phyloP scores from a whole-genome alignment of 2,888 invertebrate genomes.

The Dexiosoma caninum region DNA sequence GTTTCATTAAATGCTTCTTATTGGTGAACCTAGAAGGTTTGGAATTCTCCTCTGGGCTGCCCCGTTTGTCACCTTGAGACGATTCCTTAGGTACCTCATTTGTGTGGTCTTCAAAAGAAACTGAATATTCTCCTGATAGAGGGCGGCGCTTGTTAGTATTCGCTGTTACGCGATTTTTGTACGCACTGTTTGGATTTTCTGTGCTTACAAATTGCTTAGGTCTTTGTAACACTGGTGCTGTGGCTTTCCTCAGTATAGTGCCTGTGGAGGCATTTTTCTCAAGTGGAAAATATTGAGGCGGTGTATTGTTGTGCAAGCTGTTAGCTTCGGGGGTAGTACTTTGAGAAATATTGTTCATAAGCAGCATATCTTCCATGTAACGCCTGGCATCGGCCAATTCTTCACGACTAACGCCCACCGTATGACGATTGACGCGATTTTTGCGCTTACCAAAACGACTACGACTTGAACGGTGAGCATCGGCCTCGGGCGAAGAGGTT shows the following conservation, averaged over 20 bases:
- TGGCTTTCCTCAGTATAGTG: constrained; percentile 68
- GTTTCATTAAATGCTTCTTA: constrained; percentile 88
- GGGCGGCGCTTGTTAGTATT: constrained; percentile 65
- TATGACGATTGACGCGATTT: constrained; percentile 85
- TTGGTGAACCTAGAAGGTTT: constrained; percentile 74
- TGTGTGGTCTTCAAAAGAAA: constrained; percentile 68
- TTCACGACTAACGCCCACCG: constrained; percentile 89
- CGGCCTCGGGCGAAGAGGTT: constrained; percentile 71
- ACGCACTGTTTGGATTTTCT: not conserved
- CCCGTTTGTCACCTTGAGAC: constrained; percentile 5
- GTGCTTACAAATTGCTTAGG: constrained; percentile 75
- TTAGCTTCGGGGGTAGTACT: constrained; percentile 69
- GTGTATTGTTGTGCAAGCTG: constrained; percentile 62
- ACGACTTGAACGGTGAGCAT: constrained; percentile 74
- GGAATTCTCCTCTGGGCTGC: constrained; percentile 71
- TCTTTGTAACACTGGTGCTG: constrained; percentile 69
- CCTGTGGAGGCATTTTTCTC: constrained; percentile 79
- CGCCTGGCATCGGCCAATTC: constrained; percentile 88
- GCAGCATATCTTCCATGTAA: constrained; percentile 83
- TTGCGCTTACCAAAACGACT: constrained; percentile 80
- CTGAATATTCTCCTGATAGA: constrained; percentile 71
- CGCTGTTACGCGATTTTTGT: not conserved
- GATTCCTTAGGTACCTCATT: not conserved
- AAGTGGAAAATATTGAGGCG: constrained; percentile 71
- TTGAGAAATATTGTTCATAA: constrained; percentile 75